Evolutionary conservation across 2,888 invertebrate species (phyloP), one percentile per base, ranked within the genome.

Genomic region (Nineta flava): DNA sequence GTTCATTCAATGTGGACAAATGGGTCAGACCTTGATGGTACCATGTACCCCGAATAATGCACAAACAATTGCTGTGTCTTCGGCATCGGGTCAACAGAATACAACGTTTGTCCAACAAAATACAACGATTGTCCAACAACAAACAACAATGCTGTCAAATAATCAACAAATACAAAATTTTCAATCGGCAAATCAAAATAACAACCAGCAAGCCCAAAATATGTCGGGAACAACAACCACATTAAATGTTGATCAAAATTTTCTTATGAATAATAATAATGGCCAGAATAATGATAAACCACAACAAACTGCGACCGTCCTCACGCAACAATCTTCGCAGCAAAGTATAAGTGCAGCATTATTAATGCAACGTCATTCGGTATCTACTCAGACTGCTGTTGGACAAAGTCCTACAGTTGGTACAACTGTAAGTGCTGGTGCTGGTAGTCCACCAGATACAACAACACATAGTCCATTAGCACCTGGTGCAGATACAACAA

Each of bases 81-180:
- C 71, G 0, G 70, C 75, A 0, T 67, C 71, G 12, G 76, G 73
- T 60, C 74, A 80, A 52, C 76, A 74, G 50, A 74, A 65, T 57
- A 79, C 80, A 0, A 87, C 87, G 0, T 87, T 80, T 59, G 84
- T 87, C 2, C 87, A 87, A 57, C 87, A 87, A 57, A 88, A 87
- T 61, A 86, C 87, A 1, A 87, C 87, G 1, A 87, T 88, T 58
- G 84, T 86, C 2, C 85, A 85, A 59, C 85, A 85, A 57, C 84
- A 85, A 62, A 84, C 84, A 0, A 84, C 84, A 0, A 77, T 84
- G 69, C 79, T 84, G 3, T 78, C 83, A 0, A 82, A 81, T 58
- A 79, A 82, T 58, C 79, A 75, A 54, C 63, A 69, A 53, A 66
- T 69, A 49, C 72, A 71, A 42, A 63, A 69, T 53, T 67, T 69